Evolutionary conservation across 2,113 vertebrate species (phyloP), one percentile per base, ranked within the genome.

Genomic region (Nicator chloris): DNA sequence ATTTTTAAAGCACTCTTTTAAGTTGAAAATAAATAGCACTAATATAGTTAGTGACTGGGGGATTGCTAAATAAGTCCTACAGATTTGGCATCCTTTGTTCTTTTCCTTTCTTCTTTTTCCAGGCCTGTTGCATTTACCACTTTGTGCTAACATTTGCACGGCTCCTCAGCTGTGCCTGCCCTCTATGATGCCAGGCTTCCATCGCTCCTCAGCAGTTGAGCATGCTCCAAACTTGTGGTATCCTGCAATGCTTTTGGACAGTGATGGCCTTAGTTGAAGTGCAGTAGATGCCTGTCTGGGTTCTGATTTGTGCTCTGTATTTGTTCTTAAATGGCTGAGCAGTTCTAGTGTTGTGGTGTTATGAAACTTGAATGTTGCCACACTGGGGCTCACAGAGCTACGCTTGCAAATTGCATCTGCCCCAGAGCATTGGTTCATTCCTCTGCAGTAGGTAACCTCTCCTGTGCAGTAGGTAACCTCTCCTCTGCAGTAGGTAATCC

Each of bases 1-100:
- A 27, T 82, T 88, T 86, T 91, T 64, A 68, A 91, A 87, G 65
- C 40, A 35, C 10, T 82, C 44, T 51, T 91, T 87, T 79, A 30
- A 35, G 31, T 49, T 82, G 60, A 68, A 93, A 87, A 88, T 77
- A 76, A 78, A 71, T 65, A 90, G 57, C 31, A 57, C n/a, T 69
- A 44, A 71, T 87, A 87, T 17, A 91, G 95, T n/a, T 60, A 82
- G 73, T 64, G 80, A 53, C 82, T 76, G 73, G 50, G n/a, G 53
- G 72, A 82, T n/a, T 71, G 57, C 70, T 87, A 76, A 84, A 30
- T 49, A 84, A 51, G 16, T 75, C 42, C 31, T 78, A 22, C 20
- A 68, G 53, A 60, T 83, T 78, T 81, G 42, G 12, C 65, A 73
- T 80, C 37, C 37, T 68, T 61, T 91, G 73, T 64, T 15, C 35